These are phyloP conservation scores for Drosophila micromelanica DNA, from an alignment of 1,140 invertebrate genomes.

Conservation along the genomic window DNA sequence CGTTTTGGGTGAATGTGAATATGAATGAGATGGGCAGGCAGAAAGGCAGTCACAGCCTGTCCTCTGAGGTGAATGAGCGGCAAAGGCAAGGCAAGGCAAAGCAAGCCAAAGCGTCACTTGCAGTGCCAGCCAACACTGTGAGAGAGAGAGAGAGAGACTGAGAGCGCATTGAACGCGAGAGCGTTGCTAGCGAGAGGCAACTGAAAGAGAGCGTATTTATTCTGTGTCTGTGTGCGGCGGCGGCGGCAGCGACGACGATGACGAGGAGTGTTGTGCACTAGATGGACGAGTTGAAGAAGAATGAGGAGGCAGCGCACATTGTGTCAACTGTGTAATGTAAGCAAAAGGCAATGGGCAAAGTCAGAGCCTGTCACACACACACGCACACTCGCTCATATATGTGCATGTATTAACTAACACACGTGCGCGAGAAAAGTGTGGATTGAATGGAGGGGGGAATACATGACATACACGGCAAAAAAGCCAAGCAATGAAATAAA, in stretches of 20 bases:
- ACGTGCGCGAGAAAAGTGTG: conserved; percentile 4
- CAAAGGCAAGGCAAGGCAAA: conserved; percentile 24
- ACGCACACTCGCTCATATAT: conserved; percentile 4
- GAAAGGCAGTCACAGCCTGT: conserved; percentile 49
- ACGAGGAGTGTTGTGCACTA: conserved; percentile 52
- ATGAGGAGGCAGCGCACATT: conserved; percentile 67
- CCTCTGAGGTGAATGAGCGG: conserved; percentile 73
- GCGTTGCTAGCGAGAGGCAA: conserved; percentile 41
- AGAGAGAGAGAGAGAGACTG: conserved; percentile 33
- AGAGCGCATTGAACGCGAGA: conserved; percentile 56
- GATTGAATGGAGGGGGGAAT: conserved; percentile 11
- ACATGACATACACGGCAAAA: conserved; percentile 71
- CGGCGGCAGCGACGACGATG: not conserved
- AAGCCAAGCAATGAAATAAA: conserved; percentile 80
- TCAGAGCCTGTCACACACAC: conserved; percentile 62
- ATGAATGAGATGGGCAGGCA: conserved; percentile 78
- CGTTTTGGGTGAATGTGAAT: conserved; percentile 83
- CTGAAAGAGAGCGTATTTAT: conserved; percentile 36
- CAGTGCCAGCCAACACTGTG: conserved; percentile 37
- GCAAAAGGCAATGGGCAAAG: conserved; percentile 64
- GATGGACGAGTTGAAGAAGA: conserved; percentile 79
- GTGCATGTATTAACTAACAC: conserved; percentile 18
- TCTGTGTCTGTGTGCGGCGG: conserved; percentile 31
- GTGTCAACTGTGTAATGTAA: conserved; percentile 80
- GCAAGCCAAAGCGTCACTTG: conserved; percentile 66